Base-by-base conservation (phyloP, 1,140 invertebrate genomes). In the Papilio polytes region DNA sequence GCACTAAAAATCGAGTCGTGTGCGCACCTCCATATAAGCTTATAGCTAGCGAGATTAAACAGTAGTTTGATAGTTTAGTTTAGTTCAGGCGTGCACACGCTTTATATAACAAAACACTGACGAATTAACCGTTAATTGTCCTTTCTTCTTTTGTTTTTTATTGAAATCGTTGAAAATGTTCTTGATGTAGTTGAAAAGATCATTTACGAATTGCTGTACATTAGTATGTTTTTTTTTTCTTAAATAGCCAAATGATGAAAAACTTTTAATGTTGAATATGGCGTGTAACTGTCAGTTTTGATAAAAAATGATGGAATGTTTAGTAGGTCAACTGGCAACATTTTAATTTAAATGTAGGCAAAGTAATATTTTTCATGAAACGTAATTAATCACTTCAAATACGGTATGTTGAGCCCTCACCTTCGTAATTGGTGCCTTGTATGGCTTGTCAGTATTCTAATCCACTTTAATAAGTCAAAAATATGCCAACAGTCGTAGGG, bases 381-480 rank as follows among this genome's bases (percentile, higher is more conserved):
- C 22, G 46, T 76, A 76, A 76, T 76, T 76, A 53, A 76, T 76
- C 74, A 76, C 44, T 76, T 76, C 74, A 53, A 76, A 31, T 76
- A 70, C 12, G 26, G 63, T 31, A 70, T 70, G n/a, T 18, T 31
- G 74, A 51, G 46, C 41, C 74, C 46, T 51, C 44, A 31, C 48
- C 74, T 51, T 53, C 74, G 26, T 76, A 76, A 76, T 53, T 76
- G 74, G 74, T 26, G 46, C 46, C 44, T 51, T 76, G 74, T 76
- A 53, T 51, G 44, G 74, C 74, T 70, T 76, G 74, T 76, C 74
- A 76, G 74, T 76, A 51, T 76, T 53, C 48, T 51, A 76, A 76
- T 76, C 74, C 48, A 76, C 74, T 76, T 51, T 76, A 76, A 76
- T 76, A 76, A 76, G 48, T 76, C 48, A 76, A 76, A 74, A 51